Base-by-base conservation (phyloP, 2,113 vertebrate genomes). In the Apteryx mantelli region DNA sequence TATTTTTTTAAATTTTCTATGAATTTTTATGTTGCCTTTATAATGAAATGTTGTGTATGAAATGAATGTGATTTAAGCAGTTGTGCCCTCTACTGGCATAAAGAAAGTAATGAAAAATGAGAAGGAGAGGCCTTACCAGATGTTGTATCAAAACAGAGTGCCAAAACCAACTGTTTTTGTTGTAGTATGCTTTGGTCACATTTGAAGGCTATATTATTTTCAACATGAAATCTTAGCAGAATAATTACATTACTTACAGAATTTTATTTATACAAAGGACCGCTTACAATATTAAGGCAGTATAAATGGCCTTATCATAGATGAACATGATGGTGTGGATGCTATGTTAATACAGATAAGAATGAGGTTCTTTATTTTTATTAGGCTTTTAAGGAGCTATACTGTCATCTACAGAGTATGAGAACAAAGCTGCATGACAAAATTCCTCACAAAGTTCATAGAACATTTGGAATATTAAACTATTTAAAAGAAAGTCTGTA, bases 11-110 rank as follows among this genome's bases (percentile, higher is more conserved):
- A 28, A 38, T 83, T 40, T 9, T 17, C 63, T 17, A 48, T 81
- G 55, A 89, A 88, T 93, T 88, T 94, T 94, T 60, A 40, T 88
- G 44, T 86, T 68, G 82, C n/a, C 26, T 82, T 74, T 56, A 28
- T 89, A 88, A 64, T 80, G 65, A 26, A 71, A 79, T 3, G 3
- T n/a, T 24, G 77, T 30, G 38, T 48, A 25, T 22, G 75, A 86
- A 84, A 64, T 78, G 86, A 88, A 93, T 82, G 96, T 96, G 94
- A 56, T 98, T 97, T 94, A 96, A 97, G 66, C 94, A 61, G 81
- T 82, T 97, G 81, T 95, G 97, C 97, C 97, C 97, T 98, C 97
- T 98, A 94, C 96, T 97, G 97, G 97, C 76, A 15, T 65, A 85
- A 94, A 85, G 55, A 58, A 74, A 95, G 88, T 55, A 78, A 88